Evolutionary conservation across 2,797 vertebrate genomes (phyloP), one percentile per base, ranked within the genome.

Genomic region (Protonibea diacanthus): DNA sequence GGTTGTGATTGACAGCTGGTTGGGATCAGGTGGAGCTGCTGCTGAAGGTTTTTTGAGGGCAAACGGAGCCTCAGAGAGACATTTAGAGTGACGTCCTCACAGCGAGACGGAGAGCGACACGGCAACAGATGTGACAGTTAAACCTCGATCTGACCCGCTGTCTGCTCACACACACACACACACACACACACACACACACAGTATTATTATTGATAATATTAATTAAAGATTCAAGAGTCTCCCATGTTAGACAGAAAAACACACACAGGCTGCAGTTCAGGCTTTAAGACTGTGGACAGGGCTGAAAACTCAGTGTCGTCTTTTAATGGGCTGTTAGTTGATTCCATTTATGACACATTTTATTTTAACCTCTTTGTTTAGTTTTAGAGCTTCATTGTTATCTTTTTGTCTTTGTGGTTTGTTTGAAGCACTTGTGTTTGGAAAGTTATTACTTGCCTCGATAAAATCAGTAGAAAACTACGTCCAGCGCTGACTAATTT

Each of bases 1-100:
- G 40, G n/a, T 0, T 64, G 53, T 82, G 81, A 83, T 83, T 82
- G 85, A 82, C 83, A 74, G 78, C 80, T 76, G 67, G 64, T 51
- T 38, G 82, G 85, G 75, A 84, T 84, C 85, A 89, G 87, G 79
- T 86, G 83, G 63, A 74, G 72, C 40, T 10, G 68, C 68, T 6
- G 80, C 70, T 74, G 81, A 49, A 67, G 74, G 74, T 74, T 68
- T 68, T 83, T 64, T 60, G 29, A 81, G 81, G 80, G 69, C 76
- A 73, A 78, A 70, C 27, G 15, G 70, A 75, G 63, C 80, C 79
- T 74, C 71, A 1, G 71, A 71, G 78, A 80, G 64, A 71, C 80
- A 45, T 87, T 82, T 69, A 42, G 72, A 77, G 44, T 10, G 79
- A 65, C 53, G 44, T 58, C 51, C 33, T 78, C 59, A 38, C 72